Base-by-base conservation (phyloP, 2,797 vertebrate genomes). In the Phataginus tricuspis region DNA sequence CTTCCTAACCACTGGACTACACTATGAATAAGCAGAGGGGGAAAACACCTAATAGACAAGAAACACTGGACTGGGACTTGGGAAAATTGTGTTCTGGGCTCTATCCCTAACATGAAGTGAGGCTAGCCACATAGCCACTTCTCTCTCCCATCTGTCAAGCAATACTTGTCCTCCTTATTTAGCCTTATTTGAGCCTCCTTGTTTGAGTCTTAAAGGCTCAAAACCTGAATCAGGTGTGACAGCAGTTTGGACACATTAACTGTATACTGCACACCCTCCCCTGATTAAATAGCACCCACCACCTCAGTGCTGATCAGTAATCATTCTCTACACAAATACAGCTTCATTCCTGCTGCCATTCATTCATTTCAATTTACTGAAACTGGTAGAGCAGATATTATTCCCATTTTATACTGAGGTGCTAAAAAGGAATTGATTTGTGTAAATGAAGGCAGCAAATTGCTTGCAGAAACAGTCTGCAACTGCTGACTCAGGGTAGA, bases 281-380 rank as follows among this genome's bases (percentile, higher is more conserved):
- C 49, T 61, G 3, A 37, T 59, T 72, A 51, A n/a, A 16, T n/a
- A 78, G 61, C 39, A 14, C 14, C n/a, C 25, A 8, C 18, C 64
- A 34, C 18, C 49, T 3, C 2, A 39, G 31, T 39, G 27, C 31
- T 14, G 23, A 0, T 13, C 4, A 23, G 31, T 15, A 5, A 0
- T 12, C 7, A 39, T 16, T 42, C 49, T 63, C 31, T 11, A 0
- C 3, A 5, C 1, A 39, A 45, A 23, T 8, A 3, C 1, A 21
- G 78, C 16, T 2, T 55, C 34, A 0, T 34, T 29, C 16, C 39
- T 53, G 10, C 51, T 19, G 2, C 23, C 79, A 64, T 8, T n/a
- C 1, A 12, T 57, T 72, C n/a, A 4, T 55, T 88, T 79, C 51
- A 59, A 1, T 1, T 21, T 34, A 59, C 10, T 10, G 49, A 45